Evolutionary conservation across 1,140 invertebrate species (phyloP), one percentile per base, ranked within the genome.

Genomic region (Apis florea): DNA sequence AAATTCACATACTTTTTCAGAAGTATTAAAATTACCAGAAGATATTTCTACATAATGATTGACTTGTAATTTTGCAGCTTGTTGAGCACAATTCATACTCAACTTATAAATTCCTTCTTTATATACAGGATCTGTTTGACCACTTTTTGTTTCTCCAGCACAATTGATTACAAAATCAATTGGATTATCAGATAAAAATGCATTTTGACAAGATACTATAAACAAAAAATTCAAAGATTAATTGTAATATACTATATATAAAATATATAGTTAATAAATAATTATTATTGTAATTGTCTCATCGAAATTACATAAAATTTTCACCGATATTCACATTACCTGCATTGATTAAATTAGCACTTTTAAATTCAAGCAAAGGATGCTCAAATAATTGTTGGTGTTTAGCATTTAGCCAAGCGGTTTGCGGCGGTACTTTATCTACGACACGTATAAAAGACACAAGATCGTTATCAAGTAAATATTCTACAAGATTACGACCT

Each of bases 401-500:
- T 83, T 94, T 93, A 17, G 94, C 92, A 91, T 97, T 98, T 11
- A 99, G 93, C 96, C 97, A 99, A 9, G 97, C 97, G 88, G 97
- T 96, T 93, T 98, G 97, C 4, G 98, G 98, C 49, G 97, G 97
- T 24, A 98, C 97, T 94, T 98, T 99, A 94, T 99, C 98, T 80
- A 97, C 97, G 69, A 98, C 95, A 89, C 97, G 95, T 59, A 98
- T 92, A 91, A 95, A 94, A 83, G 96, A 96, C 58, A 96, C 96
- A 85, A 98, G 93, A 88, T 97, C 95, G 94, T 98, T 97, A 70
- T 94, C 94, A 85, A 98, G 93, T 87, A 98, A 94, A 93, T 97
- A 97, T 79, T 96, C 95, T 72, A 98, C 96, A 83, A 98, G 94
- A 94, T 98, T 97, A 88, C 98, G 95, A 78, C 97, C 98, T 91